Evolutionary conservation across 2,797 vertebrate species (phyloP).

Genomic region (Neomorphus geoffroyi): DNA sequence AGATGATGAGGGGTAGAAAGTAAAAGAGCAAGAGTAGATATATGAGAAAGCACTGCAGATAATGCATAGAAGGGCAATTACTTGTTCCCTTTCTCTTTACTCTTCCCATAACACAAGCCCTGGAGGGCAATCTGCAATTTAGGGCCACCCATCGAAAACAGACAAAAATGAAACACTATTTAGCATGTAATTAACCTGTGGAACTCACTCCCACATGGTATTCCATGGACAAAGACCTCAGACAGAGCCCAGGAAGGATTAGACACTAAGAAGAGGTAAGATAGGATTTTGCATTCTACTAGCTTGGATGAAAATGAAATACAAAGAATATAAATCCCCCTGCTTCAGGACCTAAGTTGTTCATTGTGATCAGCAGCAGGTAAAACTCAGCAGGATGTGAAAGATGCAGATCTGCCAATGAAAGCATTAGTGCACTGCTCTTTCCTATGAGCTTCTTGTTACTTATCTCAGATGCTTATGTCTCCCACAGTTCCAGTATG

Average conservation of each 20-base stretch:
- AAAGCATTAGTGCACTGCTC: slow-evolving; percentile 22
- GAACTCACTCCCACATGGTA: slow-evolving; percentile 50
- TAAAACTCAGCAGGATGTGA: slow-evolving; percentile 55
- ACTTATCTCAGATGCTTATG: slow-evolving; percentile 27
- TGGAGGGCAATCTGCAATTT: slow-evolving; percentile 52
- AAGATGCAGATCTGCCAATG: slow-evolving; percentile 57
- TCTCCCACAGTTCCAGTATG: slow-evolving; percentile 6
- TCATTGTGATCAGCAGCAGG: slow-evolving; percentile 66
- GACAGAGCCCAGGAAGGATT: slow-evolving; percentile 14
- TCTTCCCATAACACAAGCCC: slow-evolving; percentile 34
- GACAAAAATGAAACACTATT: slow-evolving; percentile 37
- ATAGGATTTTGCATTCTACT: background rate
- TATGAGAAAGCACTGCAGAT: background rate
- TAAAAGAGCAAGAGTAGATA: background rate
- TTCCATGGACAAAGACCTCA: slow-evolving; percentile 41
- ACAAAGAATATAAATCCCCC: slow-evolving; percentile 51
- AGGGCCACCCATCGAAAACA: slow-evolving; percentile 45
- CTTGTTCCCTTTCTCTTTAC: slow-evolving; percentile 18
- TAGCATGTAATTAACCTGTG: slow-evolving; percentile 54
- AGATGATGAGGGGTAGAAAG: slow-evolving; percentile 34
- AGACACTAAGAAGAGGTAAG: slow-evolving; percentile 30
- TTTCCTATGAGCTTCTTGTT: slow-evolving; percentile 33
- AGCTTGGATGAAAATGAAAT: slow-evolving; percentile 56
- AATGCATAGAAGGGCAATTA: slow-evolving; percentile 52
- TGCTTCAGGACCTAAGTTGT: slow-evolving; percentile 45